Evolutionary conservation across 2,888 invertebrate genomes (phyloP).

Genomic region (Erebia palarica): DNA sequence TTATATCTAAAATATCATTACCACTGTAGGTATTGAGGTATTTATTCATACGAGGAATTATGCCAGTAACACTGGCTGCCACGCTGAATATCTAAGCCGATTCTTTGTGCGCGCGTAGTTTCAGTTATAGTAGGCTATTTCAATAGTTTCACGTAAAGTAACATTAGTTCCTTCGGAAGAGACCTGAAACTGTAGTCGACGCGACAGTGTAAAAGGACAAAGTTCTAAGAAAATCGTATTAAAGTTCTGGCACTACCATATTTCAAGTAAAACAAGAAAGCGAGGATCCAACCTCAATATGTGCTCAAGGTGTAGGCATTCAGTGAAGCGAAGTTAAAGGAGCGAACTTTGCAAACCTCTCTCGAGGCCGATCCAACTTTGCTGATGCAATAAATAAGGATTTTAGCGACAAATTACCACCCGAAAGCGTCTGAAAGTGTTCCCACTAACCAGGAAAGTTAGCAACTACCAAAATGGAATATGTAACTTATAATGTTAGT

Average conservation of each 20-base stretch:
- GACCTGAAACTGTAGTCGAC: conserved; percentile 17
- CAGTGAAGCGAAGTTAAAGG: conserved; percentile 78
- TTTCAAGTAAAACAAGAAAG: conserved; percentile 74
- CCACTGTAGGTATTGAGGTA: too few relatives aligned
- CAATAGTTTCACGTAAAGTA: not conserved
- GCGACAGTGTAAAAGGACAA: conserved; percentile 41
- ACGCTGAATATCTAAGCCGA: not conserved
- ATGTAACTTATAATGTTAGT: conserved; percentile 21
- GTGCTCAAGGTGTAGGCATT: conserved; percentile 74
- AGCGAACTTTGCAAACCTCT: conserved; percentile 76
- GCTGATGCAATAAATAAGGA: conserved; percentile 80
- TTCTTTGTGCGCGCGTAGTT: not conserved
- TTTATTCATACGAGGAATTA: too few relatives aligned
- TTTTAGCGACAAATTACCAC: conserved; percentile 81
- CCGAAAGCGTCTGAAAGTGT: conserved; percentile 59
- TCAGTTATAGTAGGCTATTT: not conserved
- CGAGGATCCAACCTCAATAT: conserved; percentile 77
- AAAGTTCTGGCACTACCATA: conserved; percentile 63
- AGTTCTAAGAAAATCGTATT: conserved; percentile 60
- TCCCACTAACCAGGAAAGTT: conserved; percentile 72
- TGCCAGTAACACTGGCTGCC: too few relatives aligned
- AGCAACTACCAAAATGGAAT: conserved; percentile 61
- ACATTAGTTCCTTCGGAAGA: conserved; percentile 3
- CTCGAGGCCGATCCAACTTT: conserved; percentile 78
- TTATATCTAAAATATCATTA: too few relatives aligned